phyloP scores from a whole-genome alignment of 2,113 vertebrate genomes.

The Pseudopodoces humilis region DNA sequence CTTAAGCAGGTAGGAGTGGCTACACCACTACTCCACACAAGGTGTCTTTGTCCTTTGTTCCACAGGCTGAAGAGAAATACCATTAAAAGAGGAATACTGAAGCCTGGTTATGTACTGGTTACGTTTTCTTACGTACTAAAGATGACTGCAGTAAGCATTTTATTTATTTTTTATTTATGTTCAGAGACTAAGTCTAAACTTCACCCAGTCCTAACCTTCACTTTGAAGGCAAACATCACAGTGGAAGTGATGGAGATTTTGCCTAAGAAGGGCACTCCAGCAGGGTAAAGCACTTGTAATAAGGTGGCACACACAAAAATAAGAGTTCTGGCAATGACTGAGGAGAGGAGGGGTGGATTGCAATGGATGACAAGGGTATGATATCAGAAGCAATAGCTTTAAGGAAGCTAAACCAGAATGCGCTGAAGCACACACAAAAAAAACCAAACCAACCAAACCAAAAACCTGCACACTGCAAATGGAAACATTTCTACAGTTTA shows the following conservation, averaged over 20 bases:
- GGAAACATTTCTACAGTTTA: conserved; percentile 60
- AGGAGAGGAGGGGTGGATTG: conserved; percentile 19
- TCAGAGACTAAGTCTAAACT: background rate
- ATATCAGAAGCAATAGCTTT: conserved; percentile 66
- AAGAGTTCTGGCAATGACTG: conserved; percentile 48
- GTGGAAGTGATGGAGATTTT: background rate
- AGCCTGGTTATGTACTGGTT: background rate
- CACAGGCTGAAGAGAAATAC: conserved; percentile 14
- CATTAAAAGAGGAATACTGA: background rate
- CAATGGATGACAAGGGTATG: conserved; percentile 61
- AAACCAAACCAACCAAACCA: background rate
- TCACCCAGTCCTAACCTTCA: background rate
- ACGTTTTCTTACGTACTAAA: background rate
- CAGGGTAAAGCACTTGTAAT: background rate
- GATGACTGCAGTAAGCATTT: background rate
- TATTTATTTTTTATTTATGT: background rate
- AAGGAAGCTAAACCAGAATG: conserved; percentile 72
- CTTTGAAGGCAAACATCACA: background rate
- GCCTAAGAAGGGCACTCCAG: background rate
- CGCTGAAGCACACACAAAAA: conserved; percentile 60
- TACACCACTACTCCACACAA: background rate
- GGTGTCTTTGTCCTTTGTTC: background rate
- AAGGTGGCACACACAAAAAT: conserved; percentile 46
- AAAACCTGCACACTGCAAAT: conserved; percentile 63
- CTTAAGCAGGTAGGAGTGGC: background rate